Base-by-base conservation (phyloP, 1,140 invertebrate species). In the Bacillus rossius region DNA sequence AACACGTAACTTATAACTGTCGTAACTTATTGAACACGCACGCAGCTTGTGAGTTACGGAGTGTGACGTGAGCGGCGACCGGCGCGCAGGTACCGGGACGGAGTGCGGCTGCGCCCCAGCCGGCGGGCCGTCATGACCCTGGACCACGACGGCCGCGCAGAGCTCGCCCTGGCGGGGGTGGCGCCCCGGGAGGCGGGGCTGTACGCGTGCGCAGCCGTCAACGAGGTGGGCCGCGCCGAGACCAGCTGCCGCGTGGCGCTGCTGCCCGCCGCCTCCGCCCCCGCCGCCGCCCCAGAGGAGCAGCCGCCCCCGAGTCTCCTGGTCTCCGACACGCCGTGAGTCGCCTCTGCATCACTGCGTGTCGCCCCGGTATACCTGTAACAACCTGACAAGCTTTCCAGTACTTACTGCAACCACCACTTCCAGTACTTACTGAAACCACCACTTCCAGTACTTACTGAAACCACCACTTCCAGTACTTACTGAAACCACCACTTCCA, bases 131-230 rank as follows among this genome's bases (percentile, higher is more conserved):
- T 86, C 20, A 88, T 89, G 78, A 87, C 86, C 0, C 73, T 91
- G 37, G 85, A 87, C 61, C 79, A 84, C 40, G 92, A 94, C 62
- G 92, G 92, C 0, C 81, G 80, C 19, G 83, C 91, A 3, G 86
- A 89, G 65, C 75, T 94, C 4, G 80, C 84, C 2, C 77, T 94
- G 49, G 79, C 81, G 5, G 76, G 81, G 19, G 78, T 87, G 0
- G 85, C 81, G 0, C 45, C 67, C 1, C 72, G 83, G 20, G 94
- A 97, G 72, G 84, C 84, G 2, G 95, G 94, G 13, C 77, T 86
- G n/a, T 98, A 97, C 71, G 86, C 83, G 0, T 95, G 92, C 62
- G 84, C 85, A 0, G 94, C 93, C 2, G 84, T 82, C 7, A 97
- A 97, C 72, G 85, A 88, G 61, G 84, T 95, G 4, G 94, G 94